Base-by-base conservation (phyloP, 2,888 invertebrate genomes). In the Parnassius orleans region DNA sequence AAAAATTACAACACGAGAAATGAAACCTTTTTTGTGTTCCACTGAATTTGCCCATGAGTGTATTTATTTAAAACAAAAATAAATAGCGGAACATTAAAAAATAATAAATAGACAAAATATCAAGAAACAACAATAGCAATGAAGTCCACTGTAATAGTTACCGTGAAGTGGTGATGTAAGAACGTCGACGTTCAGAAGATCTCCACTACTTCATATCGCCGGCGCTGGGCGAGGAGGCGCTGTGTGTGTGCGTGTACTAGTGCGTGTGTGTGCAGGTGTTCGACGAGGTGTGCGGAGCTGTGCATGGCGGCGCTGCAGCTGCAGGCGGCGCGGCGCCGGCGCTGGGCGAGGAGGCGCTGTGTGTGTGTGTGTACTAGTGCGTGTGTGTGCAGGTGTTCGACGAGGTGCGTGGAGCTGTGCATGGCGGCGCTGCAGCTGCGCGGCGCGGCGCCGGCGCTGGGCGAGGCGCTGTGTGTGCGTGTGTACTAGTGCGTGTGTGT, bases 401-500 rank as follows among this genome's bases (percentile, higher is more conserved):
- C 85, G 98, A 98, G 85, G 95, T 98, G 97, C 65, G 96, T 97
- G 63, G 98, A 98, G 88, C 88, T 98, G 79, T 95, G 96, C 53
- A 97, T 98, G 96, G 98, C 98, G 58, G 92, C 97, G 76, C 93
- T 98, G 69, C 98, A 98, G 92, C 97, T 98, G 92, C 95, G 95
- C 78, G 93, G 93, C 61, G 95, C 24, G 24, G 24, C 24, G 24
- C 24, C 24, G 24, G 24, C 94, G 78, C 96, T 97, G 42, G 87
- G 87, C 44, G 98, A 98, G 89, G 96, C 97, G 79, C 94, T 96
- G 92, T 2, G 92, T 94, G 97, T 67, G 95, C 95, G 67, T 93
- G 96, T 73, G 95, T 97, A 0, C 92, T 98, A 70, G 94, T 50
- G 43, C 14, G 11, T 19, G 14, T 15, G 44, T 43, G 42, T 24